phyloP scores from a whole-genome alignment of 92 coral and sea anemone genomes.

The Galaxea fascicularis region DNA sequence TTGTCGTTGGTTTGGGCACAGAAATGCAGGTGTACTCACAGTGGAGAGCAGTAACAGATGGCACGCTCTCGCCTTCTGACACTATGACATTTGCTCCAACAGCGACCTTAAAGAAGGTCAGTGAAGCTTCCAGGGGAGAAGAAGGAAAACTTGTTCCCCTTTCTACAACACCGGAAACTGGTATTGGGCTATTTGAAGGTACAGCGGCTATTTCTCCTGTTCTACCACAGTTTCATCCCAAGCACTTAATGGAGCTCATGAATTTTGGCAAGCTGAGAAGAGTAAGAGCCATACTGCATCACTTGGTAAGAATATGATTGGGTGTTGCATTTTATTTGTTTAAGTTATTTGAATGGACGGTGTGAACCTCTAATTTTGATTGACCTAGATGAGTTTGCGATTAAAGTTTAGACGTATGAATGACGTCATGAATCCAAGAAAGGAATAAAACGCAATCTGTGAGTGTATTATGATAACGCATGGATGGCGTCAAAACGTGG shows the following conservation, averaged over 20 bases:
- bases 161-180: slow-evolving; percentile 67
- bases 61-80: slow-evolving; percentile 75
- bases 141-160: slow-evolving; percentile 81
- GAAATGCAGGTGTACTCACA: slow-evolving; percentile 99
- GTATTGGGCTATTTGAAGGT: slow-evolving; percentile 94
- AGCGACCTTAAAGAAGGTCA: slow-evolving; percentile 77
- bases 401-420: no score
- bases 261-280: slow-evolving; percentile 96
- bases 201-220: slow-evolving; percentile 92
- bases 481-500: no score
- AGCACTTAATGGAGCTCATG: slow-evolving; percentile 97
- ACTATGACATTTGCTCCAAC: slow-evolving; percentile 82
- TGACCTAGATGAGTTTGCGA: no score
- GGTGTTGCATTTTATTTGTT: not conserved
- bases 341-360: no score
- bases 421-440: no score
- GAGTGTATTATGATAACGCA: no score
- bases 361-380: no score
- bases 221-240: slow-evolving; percentile 97
- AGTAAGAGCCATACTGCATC: slow-evolving; percentile 92
- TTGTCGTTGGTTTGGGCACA: slow-evolving; percentile 95
- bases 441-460: no score
- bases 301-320: slow-evolving; percentile 74
- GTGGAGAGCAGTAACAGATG: slow-evolving; percentile 87
- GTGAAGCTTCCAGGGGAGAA: slow-evolving; percentile 64